Conservation (phyloP, 1,140 invertebrate species). For the Heliothis subflexa region DNA sequence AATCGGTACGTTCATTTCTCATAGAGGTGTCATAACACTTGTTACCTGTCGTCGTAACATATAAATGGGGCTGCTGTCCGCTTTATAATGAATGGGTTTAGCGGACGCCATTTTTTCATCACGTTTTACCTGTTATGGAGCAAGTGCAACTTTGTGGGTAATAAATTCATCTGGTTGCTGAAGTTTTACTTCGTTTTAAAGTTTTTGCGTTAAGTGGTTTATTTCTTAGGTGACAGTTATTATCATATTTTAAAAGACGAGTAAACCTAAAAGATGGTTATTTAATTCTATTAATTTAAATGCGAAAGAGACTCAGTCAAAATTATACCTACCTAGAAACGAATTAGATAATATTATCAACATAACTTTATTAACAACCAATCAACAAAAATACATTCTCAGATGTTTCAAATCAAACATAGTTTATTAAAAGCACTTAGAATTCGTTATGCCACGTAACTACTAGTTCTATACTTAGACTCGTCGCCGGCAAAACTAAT, state of each 20-base stretch:
- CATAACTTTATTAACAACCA: no score
- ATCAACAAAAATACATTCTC: neutral
- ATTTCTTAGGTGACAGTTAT: no score
- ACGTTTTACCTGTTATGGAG: neutral
- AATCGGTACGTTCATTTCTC: constrained; percentile 17
- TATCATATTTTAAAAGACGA: no score
- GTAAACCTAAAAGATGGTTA: no score
- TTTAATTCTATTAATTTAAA: no score
- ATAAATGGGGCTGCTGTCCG: constrained; percentile 19
- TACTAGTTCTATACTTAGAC: constrained; percentile 6
- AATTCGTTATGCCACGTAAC: constrained; percentile 25
- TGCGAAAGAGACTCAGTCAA: no score
- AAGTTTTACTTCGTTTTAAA: no score
- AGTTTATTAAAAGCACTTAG: neutral
- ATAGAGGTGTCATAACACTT: constrained; percentile 12
- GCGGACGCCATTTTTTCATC: neutral
- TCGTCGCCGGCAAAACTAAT: constrained; percentile 9
- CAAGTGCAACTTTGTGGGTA: neutral
- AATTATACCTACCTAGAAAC: no score
- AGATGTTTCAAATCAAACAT: neutral
- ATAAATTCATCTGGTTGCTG: neutral
- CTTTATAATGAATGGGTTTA: neutral
- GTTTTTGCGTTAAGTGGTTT: no score
- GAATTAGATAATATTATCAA: no score
- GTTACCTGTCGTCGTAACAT: neutral